Conservation (phyloP, 2,797 vertebrate genomes). For the Tangara arthus region DNA sequence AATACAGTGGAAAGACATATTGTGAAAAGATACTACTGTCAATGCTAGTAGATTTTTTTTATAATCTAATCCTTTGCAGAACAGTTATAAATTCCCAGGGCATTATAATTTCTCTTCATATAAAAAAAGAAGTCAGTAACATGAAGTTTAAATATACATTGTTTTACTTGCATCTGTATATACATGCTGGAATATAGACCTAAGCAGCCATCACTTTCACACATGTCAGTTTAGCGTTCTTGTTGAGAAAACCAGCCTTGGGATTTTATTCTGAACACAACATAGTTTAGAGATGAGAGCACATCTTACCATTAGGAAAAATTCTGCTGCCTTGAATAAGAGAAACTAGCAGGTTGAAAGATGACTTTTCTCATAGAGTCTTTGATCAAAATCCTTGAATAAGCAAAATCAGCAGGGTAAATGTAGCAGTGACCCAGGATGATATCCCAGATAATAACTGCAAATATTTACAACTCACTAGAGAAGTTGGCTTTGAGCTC, state of each 20-base stretch:
- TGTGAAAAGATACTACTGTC: neutral
- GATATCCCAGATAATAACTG: neutral
- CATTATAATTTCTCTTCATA: neutral
- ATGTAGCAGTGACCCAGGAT: neutral
- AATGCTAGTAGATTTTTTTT: neutral
- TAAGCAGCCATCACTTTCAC: neutral
- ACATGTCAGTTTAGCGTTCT: accelerated
- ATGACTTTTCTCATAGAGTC: neutral
- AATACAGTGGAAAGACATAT: neutral
- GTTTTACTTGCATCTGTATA: neutral
- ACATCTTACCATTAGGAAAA: neutral
- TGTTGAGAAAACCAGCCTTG: neutral
- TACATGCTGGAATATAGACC: neutral
- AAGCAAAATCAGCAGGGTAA: neutral
- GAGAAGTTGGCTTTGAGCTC: neutral
- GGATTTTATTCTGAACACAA: neutral
- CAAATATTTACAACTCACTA: neutral
- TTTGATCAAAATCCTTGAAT: neutral
- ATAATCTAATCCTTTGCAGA: neutral
- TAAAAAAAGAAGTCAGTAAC: neutral
- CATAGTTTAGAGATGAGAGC: neutral
- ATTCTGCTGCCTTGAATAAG: neutral
- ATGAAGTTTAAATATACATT: neutral
- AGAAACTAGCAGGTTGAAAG: neutral
- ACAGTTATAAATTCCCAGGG: neutral